phyloP scores from a whole-genome alignment of 1,140 invertebrate species.

The Papilio glaucus region DNA sequence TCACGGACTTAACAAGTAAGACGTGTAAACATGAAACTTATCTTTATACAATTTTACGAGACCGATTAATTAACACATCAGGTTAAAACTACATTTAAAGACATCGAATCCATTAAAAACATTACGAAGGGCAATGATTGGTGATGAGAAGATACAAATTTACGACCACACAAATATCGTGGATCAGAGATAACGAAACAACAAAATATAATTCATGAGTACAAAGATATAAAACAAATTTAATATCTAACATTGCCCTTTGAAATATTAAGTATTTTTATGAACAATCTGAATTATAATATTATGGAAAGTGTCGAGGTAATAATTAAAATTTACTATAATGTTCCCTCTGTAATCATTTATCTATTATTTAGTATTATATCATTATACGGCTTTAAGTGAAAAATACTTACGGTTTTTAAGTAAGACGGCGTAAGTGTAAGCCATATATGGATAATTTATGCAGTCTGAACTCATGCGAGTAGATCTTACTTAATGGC shows the following conservation, averaged over 20 bases:
- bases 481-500: neutral
- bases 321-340: conserved; percentile 5
- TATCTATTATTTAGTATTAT: neutral
- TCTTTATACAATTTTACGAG: conserved; percentile 67
- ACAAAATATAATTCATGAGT: neutral
- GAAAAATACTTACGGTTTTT: neutral
- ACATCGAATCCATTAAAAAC: conserved; percentile 33
- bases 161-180: neutral
- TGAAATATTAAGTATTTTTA: conserved; percentile 33
- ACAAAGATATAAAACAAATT: conserved; percentile 11
- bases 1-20: conserved; percentile 61
- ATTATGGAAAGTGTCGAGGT: conserved; percentile 23
- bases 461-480: neutral
- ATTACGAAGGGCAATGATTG: conserved; percentile 34
- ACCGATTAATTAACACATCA: conserved; percentile 43
- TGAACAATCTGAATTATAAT: conserved; percentile 4
- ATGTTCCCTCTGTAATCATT: conserved; percentile 7
- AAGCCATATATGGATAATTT: conserved; percentile 4
- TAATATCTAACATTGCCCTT: conserved; percentile 25
- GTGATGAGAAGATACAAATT: no score
- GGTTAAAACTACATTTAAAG: conserved; percentile 32
- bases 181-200: neutral
- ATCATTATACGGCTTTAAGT: conserved; percentile 10
- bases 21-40: conserved; percentile 53
- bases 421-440: no score